Conservation (phyloP, 1,140 invertebrate genomes). For the Brachionus rubens region DNA sequence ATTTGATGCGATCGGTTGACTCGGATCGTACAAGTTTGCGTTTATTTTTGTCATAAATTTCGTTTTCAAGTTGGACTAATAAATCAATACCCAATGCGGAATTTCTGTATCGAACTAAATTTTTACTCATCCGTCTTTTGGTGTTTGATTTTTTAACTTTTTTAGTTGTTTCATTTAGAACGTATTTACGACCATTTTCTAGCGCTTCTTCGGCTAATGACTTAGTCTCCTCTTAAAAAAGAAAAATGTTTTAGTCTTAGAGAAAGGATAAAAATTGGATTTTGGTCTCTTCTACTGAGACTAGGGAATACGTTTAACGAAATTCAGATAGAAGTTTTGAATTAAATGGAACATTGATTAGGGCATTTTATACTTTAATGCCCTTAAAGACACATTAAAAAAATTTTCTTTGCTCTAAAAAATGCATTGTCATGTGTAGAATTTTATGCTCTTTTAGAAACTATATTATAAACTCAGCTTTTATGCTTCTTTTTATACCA, state of each 20-base stretch:
- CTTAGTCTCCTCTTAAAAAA: not conserved
- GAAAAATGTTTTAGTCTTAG: not conserved
- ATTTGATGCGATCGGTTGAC: not conserved
- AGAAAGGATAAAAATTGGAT: too few species aligned
- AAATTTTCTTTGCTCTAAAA: too few species aligned
- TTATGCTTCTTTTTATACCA: too few species aligned
- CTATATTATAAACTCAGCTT: too few species aligned
- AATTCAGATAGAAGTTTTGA: too few species aligned
- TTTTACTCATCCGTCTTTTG: not conserved
- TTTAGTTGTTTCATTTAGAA: not conserved
- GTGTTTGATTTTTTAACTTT: not conserved
- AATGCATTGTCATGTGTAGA: too few species aligned
- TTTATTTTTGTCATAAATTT: constrained; percentile 5
- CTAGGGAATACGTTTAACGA: too few species aligned
- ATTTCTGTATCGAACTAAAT: not conserved
- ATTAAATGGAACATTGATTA: too few species aligned
- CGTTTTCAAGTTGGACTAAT: not conserved
- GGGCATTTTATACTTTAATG: too few species aligned
- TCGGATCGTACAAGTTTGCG: not conserved
- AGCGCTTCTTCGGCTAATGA: constrained; percentile 12
- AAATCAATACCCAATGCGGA: not conserved
- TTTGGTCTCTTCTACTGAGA: too few species aligned
- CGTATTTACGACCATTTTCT: constrained; percentile 24
- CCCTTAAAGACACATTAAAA: too few species aligned
- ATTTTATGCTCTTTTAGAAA: too few species aligned